Evolutionary conservation across 2,113 vertebrate species (phyloP).

Genomic region (Perognathus longimembris): DNA sequence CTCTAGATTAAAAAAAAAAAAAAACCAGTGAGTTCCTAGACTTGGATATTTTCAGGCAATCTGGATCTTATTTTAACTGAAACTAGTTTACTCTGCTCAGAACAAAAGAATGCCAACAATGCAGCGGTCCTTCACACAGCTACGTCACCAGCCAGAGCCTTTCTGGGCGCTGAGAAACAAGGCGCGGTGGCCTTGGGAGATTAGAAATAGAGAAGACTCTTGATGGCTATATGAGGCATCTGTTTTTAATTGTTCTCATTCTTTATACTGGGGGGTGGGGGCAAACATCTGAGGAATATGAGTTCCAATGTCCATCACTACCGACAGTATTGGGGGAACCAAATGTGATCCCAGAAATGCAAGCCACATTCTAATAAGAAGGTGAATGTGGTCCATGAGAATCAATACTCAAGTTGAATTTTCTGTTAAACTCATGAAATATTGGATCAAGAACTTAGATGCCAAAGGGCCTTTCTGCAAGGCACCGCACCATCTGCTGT

Average conservation of each 20-base stretch:
- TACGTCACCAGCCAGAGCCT: conserved; percentile 65
- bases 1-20: too few species aligned
- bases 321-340: conserved; percentile 21
- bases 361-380: not conserved
- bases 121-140: not conserved
- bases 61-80: conserved; percentile 79
- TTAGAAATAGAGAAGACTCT: conserved; percentile 80
- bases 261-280: conserved; percentile 68
- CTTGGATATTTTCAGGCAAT: conserved; percentile 63
- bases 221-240: conserved; percentile 70
- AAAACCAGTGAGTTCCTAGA: conserved; percentile 27
- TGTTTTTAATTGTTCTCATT: conserved; percentile 81
- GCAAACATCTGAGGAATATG: not conserved
- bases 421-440: too few species aligned
- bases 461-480: not conserved
- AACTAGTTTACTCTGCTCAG: conserved; percentile 69
- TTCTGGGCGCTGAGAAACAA: conserved; percentile 76
- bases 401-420: not conserved
- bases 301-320: conserved; percentile 12
- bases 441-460: not conserved
- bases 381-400: not conserved
- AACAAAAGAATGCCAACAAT: conserved; percentile 80
- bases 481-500: not conserved
- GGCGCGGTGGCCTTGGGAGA: conserved; percentile 70
- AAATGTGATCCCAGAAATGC: not conserved